Evolutionary conservation across 2,797 vertebrate genomes (phyloP), one percentile per base, ranked within the genome.

Genomic region (Periophthalmus magnuspinnatus): DNA sequence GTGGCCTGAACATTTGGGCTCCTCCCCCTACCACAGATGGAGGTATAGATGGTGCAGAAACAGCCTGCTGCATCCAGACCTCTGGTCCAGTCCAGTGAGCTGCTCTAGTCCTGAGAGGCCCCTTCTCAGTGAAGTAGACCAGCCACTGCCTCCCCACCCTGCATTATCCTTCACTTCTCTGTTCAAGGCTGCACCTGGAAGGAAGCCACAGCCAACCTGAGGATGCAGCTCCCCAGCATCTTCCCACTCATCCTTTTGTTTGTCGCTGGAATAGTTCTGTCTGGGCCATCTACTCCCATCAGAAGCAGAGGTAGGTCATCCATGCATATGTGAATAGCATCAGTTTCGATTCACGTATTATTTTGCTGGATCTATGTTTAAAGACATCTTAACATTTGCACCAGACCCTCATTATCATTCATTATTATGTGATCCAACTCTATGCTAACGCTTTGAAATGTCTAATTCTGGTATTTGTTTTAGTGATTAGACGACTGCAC

Each of bases 31-130:
- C 67, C 69, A 55, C 70, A 69, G 79, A 84, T 84, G 83, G 91
- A 91, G 85, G 82, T 92, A 91, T 93, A 93, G 90, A 92, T 92
- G 86, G 79, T 86, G 89, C 86, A 76, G 65, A 76, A 89, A 81
- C 84, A 82, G 86, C 71, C 55, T 45, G 67, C 81, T 79, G 72
- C 84, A 86, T 88, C 85, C 80, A 81, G 69, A 79, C 47, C 47
- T 65, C 63, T 52, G 67, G 72, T 84, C 75, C 82, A 82, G 72
- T 87, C 66, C 69, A 72, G 83, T 81, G 81, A 84, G 82, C 88
- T 83, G 84, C 81, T 82, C 77, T 80, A 83, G 83, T 86, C 82
- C 86, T 79, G 75, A 88, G 77, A 88, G 61, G 68, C 63, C 68
- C 65, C 71, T 64, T 60, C 82, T 86, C 83, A 81, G 84, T 84